Evolutionary conservation across 2,888 invertebrate genomes (phyloP).

Genomic region (Epistrophella euchroma): DNA sequence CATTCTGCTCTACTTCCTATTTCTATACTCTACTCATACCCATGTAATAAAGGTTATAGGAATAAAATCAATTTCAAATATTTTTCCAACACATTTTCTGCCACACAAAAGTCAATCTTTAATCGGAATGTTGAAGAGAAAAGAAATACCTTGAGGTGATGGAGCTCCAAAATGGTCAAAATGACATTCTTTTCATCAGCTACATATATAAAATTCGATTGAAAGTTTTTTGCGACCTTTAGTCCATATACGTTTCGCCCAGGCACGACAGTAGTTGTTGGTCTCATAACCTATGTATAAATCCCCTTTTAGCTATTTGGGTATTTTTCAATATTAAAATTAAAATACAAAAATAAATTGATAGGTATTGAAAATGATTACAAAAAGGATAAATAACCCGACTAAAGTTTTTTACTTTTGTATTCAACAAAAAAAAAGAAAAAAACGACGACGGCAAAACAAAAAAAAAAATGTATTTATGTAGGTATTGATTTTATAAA

Average conservation of each 20-base stretch:
- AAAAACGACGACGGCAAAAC: neutral
- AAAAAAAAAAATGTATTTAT: neutral
- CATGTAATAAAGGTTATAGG: too few relatives aligned
- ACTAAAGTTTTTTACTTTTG: constrained; percentile 1
- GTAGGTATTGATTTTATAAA: too few relatives aligned
- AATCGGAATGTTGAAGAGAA: neutral
- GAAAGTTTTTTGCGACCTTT: too few relatives aligned
- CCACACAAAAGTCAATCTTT: neutral
- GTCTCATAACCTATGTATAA: too few relatives aligned
- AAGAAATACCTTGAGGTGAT: constrained; percentile 2
- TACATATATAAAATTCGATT: neutral
- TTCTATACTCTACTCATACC: too few relatives aligned
- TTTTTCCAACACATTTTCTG: neutral
- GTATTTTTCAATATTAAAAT: neutral
- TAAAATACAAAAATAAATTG: neutral
- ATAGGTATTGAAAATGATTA: neutral
- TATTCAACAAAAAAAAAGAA: neutral
- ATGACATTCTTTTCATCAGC: neutral
- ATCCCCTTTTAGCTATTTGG: neutral
- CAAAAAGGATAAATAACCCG: neutral
- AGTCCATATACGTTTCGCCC: too few relatives aligned
- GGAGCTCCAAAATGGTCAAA: neutral
- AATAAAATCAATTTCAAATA: constrained; percentile 13
- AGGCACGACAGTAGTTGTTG: too few relatives aligned
- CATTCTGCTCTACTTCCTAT: too few relatives aligned